These are phyloP conservation scores for Campoplex nolae DNA, from an alignment of 2,888 invertebrate genomes.

Conservation along the genomic window DNA sequence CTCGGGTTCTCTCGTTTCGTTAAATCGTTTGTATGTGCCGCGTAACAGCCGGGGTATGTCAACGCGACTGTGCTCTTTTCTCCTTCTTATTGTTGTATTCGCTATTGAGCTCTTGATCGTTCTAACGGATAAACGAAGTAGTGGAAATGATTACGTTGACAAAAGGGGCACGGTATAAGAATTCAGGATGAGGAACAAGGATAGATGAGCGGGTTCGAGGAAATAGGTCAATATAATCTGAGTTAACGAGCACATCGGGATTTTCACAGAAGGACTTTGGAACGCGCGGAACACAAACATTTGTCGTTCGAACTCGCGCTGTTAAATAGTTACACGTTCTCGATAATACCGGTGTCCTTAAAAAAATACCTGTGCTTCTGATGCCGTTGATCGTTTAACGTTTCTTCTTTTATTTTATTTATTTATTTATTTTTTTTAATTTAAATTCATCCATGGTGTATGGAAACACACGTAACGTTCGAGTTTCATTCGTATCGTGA, in stretches of 20 bases:
- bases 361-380: neutral
- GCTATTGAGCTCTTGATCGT: neutral
- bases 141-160: neutral
- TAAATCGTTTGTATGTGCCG: neutral
- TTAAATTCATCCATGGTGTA: neutral
- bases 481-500: neutral
- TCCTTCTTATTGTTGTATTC: neutral
- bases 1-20: neutral
- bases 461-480: neutral
- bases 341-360: neutral
- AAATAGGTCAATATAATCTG: neutral
- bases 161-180: neutral
- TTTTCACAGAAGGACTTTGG: neutral
- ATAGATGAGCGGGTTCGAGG: neutral
- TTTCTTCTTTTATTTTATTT: no score
- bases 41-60: neutral
- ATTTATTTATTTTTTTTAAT: neutral
- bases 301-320: neutral
- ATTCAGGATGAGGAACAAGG: neutral
- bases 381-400: neutral
- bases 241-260: conserved; percentile 2
- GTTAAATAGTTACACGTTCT: no score
- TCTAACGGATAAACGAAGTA: neutral
- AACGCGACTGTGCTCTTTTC: neutral
- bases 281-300: neutral